Percentiles rank a stretch among this genome's conserved stretches.
These are phyloP conservation scores for Periphyllus acericola DNA, from an alignment of 2,888 invertebrate genomes.

Conservation along the genomic window DNA sequence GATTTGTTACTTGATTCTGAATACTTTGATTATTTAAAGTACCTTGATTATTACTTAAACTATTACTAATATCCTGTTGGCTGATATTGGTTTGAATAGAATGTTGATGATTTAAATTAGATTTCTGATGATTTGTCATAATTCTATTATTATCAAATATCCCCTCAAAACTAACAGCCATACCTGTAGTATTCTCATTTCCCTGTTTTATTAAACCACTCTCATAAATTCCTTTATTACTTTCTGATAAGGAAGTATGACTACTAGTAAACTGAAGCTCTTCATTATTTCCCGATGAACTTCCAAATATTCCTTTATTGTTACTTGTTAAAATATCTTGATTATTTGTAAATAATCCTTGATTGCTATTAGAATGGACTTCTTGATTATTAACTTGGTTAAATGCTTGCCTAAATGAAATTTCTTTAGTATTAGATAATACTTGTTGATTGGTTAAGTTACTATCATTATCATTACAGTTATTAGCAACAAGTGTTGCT, in stretches of 20 bases:
- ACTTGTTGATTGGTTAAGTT: constrained; percentile 41
- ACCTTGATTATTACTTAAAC: constrained; percentile 36
- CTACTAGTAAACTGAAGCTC: constrained; percentile 38
- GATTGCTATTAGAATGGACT: constrained; percentile 44
- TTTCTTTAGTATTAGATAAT: constrained; percentile 39
- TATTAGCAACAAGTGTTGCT: constrained; percentile 37
- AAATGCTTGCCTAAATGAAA: constrained; percentile 52
- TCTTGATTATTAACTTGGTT: constrained; percentile 38
- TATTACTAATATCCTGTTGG: constrained; percentile 32
- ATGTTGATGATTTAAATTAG: constrained; percentile 26
- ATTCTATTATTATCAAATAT: constrained; percentile 51
- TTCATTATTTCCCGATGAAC: constrained; percentile 33
- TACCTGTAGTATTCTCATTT: neutral
- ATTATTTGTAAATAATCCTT: constrained; percentile 43
- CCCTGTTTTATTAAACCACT: constrained; percentile 44
- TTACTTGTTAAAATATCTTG: constrained; percentile 35
- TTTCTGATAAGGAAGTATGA: constrained; percentile 39
- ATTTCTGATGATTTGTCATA: constrained; percentile 42
- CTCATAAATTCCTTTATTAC: constrained; percentile 49
- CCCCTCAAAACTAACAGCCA: constrained; percentile 48
- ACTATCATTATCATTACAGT: constrained; percentile 46
- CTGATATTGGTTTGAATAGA: constrained; percentile 35
- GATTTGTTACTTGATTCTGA: constrained; percentile 38
- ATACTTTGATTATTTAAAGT: constrained; percentile 24
- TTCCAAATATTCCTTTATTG: constrained; percentile 45